Evolutionary conservation across 2,888 invertebrate species (phyloP).

Genomic region (Corythucha ciliata): DNA sequence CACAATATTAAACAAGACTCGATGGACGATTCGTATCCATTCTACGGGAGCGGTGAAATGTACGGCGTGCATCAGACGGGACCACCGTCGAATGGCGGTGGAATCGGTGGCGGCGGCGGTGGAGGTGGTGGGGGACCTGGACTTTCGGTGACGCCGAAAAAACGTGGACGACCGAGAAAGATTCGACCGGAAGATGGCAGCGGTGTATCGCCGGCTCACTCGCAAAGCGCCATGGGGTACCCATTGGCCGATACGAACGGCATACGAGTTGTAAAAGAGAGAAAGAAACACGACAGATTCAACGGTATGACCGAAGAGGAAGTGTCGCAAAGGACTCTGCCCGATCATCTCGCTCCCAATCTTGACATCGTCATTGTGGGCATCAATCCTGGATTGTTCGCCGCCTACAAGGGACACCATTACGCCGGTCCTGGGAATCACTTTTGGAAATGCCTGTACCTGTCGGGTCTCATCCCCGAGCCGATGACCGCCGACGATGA

Average conservation of each 20-base stretch:
- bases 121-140: too few species aligned
- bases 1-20: slow-evolving; percentile 21
- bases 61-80: slow-evolving; percentile 13
- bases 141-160: slow-evolving; percentile 20
- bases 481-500: slow-evolving; percentile 96
- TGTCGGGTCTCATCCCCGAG: slow-evolving; percentile 86
- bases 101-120: too few species aligned
- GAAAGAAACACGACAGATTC: slow-evolving; percentile 86
- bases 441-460: slow-evolving; percentile 96
- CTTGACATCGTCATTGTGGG: slow-evolving; percentile 56
- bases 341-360: slow-evolving; percentile 84
- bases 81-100: too few species aligned
- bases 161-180: slow-evolving; percentile 18
- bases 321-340: slow-evolving; percentile 80
- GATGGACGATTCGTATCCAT: slow-evolving; percentile 15
- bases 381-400: slow-evolving; percentile 93
- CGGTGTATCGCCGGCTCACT: slow-evolving; percentile 15
- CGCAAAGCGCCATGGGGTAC: slow-evolving; percentile 17
- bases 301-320: slow-evolving; percentile 94
- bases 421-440: slow-evolving; percentile 98
- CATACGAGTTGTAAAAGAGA: slow-evolving; percentile 52
- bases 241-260: slow-evolving; percentile 18
- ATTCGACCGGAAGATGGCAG: slow-evolving; percentile 19
- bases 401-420: slow-evolving; percentile 96
- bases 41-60: slow-evolving; percentile 16